Evolutionary conservation across 1,140 invertebrate species (phyloP).

Genomic region (Solenopsis invicta): DNA sequence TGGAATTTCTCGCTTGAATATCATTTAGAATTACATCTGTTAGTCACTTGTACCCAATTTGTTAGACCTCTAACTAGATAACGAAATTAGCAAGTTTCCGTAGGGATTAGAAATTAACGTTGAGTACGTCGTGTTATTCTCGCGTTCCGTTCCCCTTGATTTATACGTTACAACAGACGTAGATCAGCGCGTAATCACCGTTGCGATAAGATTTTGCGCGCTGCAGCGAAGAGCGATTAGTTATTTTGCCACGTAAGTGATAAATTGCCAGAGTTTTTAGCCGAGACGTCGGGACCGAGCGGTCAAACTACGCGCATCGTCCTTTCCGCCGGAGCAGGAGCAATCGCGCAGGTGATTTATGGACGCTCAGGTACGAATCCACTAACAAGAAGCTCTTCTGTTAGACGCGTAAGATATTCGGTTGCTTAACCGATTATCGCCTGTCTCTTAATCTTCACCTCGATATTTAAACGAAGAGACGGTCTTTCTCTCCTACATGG

Average conservation of each 20-base stretch:
- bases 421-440: slow-evolving; percentile 8
- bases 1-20: slow-evolving; percentile 3
- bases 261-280: slow-evolving; percentile 49
- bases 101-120: neutral
- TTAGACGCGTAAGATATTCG: slow-evolving; percentile 20
- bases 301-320: slow-evolving; percentile 33
- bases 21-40: neutral
- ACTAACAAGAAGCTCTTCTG: slow-evolving; percentile 21
- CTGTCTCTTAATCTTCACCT: neutral
- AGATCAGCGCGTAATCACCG: slow-evolving; percentile 30
- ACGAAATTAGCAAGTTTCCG: neutral
- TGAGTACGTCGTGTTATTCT: neutral
- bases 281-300: neutral
- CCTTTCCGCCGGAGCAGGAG: neutral
- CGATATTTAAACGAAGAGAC: neutral
- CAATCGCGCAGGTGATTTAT: slow-evolving; percentile 48
- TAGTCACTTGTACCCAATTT: neutral
- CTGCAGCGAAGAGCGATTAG: slow-evolving; percentile 40
- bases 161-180: slow-evolving; percentile 17
- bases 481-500: neutral
- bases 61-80: neutral
- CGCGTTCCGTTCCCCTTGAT: neutral
- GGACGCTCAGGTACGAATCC: slow-evolving; percentile 21
- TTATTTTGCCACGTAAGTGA: slow-evolving; percentile 50
- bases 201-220: slow-evolving; percentile 40